Base-by-base conservation (phyloP, 1,140 invertebrate species). In the Thaumatotibia leucotreta region DNA sequence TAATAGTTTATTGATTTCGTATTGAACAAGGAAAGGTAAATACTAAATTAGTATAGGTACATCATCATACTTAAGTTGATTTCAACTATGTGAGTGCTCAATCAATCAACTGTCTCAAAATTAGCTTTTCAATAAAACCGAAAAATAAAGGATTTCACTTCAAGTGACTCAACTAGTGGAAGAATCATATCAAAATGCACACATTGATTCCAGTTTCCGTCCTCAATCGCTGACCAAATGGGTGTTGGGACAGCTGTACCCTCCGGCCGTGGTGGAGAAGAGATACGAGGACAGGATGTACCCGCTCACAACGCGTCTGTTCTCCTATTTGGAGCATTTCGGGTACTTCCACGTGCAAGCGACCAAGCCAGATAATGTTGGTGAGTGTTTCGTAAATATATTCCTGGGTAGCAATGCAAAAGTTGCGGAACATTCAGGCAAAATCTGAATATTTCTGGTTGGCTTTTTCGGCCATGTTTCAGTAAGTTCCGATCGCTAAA, bases 281-380 rank as follows among this genome's bases (percentile, higher is more conserved):
- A 2, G 23, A n/a, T 45, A 63, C 62, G 31, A 39, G 11, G n/a
- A 24, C 1, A 22, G 62, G 10, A 22, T 63, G 32, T 63, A 63
- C 10, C 62, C 62, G 1, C 3, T 63, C 0, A 6, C 35, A 11
- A 11, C 20, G 8, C 6, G 3, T 0, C 8, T 24, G 8, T 20
- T 6, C 20, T n/a, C 5, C 0, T 45, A 33, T 2, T 1, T 45
- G 27, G 35, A 39, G 6, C 20, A 45, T 23, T 39, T 20, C 20
- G 62, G 32, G 5, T 63, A 39, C 35, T 63, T 63, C 5, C 62
- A 63, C 35, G 4, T 63, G 9, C 62, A 63, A 6, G 62, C 62
- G 11, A 35, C 62, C 10, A 35, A 33, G 22, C 62, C 62, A 4
- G 62, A 63, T 23, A 63, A 31, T n/a, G 10, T 63, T 4, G 32